Evolutionary conservation across 2,888 invertebrate genomes (phyloP).

Genomic region (Sthenelais limicola): DNA sequence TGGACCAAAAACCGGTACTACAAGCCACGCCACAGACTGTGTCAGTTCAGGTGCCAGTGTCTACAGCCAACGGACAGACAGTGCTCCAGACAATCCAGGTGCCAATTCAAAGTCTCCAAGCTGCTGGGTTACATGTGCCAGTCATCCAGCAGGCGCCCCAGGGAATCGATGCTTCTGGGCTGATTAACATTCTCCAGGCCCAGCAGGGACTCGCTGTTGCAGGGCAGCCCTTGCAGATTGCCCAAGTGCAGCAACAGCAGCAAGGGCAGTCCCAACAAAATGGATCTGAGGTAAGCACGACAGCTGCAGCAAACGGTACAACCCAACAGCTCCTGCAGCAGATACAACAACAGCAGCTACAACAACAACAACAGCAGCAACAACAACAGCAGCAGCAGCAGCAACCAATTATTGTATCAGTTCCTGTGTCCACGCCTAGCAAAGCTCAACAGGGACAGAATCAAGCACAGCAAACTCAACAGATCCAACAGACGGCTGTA

Average conservation of each 20-base stretch:
- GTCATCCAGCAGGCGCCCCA: slow-evolving; percentile 22
- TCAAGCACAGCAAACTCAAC: slow-evolving; percentile 20
- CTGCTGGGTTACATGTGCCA: slow-evolving; percentile 17
- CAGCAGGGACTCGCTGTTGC: slow-evolving; percentile 10
- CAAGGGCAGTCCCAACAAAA: slow-evolving; percentile 14
- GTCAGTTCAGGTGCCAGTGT: slow-evolving; percentile 91
- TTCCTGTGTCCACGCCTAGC: slow-evolving; percentile 1
- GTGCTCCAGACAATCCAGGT: slow-evolving; percentile 96
- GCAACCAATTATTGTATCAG: slow-evolving; percentile 21
- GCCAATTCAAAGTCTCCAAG: slow-evolving; percentile 80
- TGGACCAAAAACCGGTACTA: too few species aligned
- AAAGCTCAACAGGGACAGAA: slow-evolving; percentile 20
- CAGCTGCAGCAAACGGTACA: slow-evolving; percentile 16
- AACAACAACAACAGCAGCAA: slow-evolving; percentile 21
- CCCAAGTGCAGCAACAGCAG: slow-evolving; percentile 37
- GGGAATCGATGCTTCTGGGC: slow-evolving; percentile 2
- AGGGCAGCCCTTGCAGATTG: slow-evolving; percentile 33
- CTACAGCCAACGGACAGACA: slow-evolving; percentile 90
- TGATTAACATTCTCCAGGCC: slow-evolving; percentile 1
- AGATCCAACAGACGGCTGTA: neutral
- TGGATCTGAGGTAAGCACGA: neutral
- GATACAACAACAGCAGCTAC: slow-evolving; percentile 29
- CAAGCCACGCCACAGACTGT: slow-evolving; percentile 63
- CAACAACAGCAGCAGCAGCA: slow-evolving; percentile 33
- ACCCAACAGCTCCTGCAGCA: slow-evolving; percentile 25